Evolutionary conservation across 2,797 vertebrate genomes (phyloP).

Genomic region (Eupleurogrammus muticus): DNA sequence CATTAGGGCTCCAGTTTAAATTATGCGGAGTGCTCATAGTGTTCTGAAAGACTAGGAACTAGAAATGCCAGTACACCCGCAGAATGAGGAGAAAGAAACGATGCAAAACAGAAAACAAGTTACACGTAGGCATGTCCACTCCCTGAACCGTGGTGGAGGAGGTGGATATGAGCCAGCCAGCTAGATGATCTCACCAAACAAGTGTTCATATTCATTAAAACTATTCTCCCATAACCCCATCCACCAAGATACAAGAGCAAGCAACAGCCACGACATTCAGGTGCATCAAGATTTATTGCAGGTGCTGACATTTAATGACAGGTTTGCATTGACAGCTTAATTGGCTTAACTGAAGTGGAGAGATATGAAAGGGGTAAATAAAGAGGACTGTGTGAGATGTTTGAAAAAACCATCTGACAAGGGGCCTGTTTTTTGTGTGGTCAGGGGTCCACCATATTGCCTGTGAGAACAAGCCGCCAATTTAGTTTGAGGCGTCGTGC

Average conservation of each 20-base stretch:
- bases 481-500: constrained; percentile 30
- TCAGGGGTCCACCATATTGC: constrained; percentile 6
- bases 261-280: not conserved
- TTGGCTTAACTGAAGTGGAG: not conserved
- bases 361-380: not conserved
- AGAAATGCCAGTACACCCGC: constrained; percentile 35
- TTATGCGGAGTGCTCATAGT: not conserved
- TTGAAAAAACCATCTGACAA: not conserved
- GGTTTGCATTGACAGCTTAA: not conserved
- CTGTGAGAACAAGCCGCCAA: constrained; percentile 26
- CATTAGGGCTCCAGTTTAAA: constrained; percentile 2
- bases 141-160: not conserved
- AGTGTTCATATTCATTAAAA: not conserved
- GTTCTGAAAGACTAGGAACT: constrained; percentile 21
- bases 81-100: constrained; percentile 12
- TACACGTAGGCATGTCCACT: not conserved
- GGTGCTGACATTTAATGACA: not conserved
- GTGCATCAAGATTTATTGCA: not conserved
- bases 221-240: not conserved
- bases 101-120: constrained; percentile 42
- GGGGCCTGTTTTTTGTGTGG: constrained; percentile 2
- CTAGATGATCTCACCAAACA: constrained; percentile 4
- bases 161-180: not conserved
- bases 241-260: not conserved
- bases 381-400: not conserved